Evolutionary conservation across 2,797 vertebrate species (phyloP).

Genomic region (Pantherophis vulpinus): DNA sequence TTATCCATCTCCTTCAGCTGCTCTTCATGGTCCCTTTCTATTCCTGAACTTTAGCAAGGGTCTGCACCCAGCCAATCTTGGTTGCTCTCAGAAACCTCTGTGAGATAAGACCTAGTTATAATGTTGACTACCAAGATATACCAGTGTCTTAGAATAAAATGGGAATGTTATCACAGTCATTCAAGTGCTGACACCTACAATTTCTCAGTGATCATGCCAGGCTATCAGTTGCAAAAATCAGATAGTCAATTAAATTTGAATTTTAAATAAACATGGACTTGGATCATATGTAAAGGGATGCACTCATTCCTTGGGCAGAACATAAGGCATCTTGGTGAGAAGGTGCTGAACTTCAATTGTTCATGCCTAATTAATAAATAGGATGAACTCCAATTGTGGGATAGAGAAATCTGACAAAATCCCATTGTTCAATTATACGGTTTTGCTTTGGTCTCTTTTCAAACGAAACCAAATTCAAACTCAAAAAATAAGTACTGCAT

Average conservation of each 20-base stretch:
- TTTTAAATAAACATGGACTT: neutral
- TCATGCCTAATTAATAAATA: neutral
- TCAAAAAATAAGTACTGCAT: neutral
- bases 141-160: neutral
- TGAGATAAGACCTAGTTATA: neutral
- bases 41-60: neutral
- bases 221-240: neutral
- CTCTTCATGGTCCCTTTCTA: neutral
- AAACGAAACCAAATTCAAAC: neutral
- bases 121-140: neutral
- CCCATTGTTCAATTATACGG: neutral
- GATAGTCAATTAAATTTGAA: neutral
- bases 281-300: neutral
- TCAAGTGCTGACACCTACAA: neutral
- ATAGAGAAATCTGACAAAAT: neutral
- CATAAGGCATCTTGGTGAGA: neutral
- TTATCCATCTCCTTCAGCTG: neutral
- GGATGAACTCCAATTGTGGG: neutral
- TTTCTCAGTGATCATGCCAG: neutral
- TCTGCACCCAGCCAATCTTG: neutral
- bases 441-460: neutral
- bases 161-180: neutral
- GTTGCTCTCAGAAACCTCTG: neutral
- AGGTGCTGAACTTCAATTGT: neutral
- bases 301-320: neutral